Evolutionary conservation across 2,888 invertebrate genomes (phyloP).

Genomic region (Drosophila colorata): DNA sequence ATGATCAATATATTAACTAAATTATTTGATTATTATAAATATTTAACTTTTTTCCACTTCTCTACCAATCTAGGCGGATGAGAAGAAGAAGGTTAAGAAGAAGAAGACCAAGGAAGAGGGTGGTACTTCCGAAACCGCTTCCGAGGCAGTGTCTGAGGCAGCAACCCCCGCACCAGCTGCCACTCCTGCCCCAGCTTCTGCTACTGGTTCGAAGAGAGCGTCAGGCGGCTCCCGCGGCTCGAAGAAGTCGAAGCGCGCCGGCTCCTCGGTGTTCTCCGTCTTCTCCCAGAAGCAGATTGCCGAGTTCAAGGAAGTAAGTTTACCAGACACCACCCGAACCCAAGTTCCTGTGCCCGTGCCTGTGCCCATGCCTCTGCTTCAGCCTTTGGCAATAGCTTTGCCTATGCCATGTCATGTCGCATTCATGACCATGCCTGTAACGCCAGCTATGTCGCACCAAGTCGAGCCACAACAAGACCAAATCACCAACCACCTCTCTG

Average conservation of each 20-base stretch:
- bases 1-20: too few relatives aligned
- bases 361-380: slow-evolving; percentile 24
- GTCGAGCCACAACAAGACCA: slow-evolving; percentile 63
- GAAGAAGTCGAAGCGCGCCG: slow-evolving; percentile 92
- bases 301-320: slow-evolving; percentile 95
- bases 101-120: slow-evolving; percentile 93
- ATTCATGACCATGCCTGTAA: slow-evolving; percentile 17
- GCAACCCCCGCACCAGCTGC: slow-evolving; percentile 90
- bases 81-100: slow-evolving; percentile 96
- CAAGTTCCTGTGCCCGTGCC: slow-evolving; percentile 21
- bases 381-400: slow-evolving; percentile 4
- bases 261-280: slow-evolving; percentile 98
- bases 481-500: slow-evolving; percentile 76
- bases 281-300: slow-evolving; percentile 98
- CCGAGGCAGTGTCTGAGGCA: slow-evolving; percentile 87
- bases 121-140: slow-evolving; percentile 86
- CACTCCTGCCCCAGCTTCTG: slow-evolving; percentile 89
- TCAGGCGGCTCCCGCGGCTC: slow-evolving; percentile 89
- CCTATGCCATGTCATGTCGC: slow-evolving; percentile 19
- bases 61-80: slow-evolving; percentile 90
- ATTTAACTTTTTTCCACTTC: slow-evolving; percentile 2
- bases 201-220: slow-evolving; percentile 92
- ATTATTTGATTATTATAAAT: too few relatives aligned
- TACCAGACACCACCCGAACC: slow-evolving; percentile 3
- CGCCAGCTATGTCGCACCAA: slow-evolving; percentile 4